A percentile compares a stretch with the other conserved stretches of the same genome.
These are phyloP conservation scores for Cataglyphis rosenhaueri DNA, from an alignment of 2,888 invertebrate species.

Conservation along the genomic window DNA sequence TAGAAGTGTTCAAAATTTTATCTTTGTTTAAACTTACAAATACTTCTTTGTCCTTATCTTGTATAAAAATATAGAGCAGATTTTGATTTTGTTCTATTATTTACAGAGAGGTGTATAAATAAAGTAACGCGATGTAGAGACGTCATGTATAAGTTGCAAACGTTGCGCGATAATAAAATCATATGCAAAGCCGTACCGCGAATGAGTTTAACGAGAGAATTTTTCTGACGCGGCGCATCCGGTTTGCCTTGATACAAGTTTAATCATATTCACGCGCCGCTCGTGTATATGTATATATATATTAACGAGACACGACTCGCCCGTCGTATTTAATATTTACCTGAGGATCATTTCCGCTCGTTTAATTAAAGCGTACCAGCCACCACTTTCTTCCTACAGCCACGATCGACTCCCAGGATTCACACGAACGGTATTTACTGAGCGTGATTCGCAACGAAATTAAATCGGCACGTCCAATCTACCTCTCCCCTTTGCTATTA, in stretches of 20 bases:
- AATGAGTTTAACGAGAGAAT: constrained; percentile 44
- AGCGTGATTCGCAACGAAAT: constrained; percentile 77
- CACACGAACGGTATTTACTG: constrained; percentile 69
- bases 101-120: constrained; percentile 16
- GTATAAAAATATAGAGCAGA: neutral
- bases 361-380: constrained; percentile 72
- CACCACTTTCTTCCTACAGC: constrained; percentile 66
- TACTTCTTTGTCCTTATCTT: neutral
- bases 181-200: constrained; percentile 33
- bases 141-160: constrained; percentile 9
- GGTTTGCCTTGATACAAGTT: constrained; percentile 64
- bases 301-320: constrained; percentile 71
- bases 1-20: neutral
- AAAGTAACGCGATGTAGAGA: constrained; percentile 21
- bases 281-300: constrained; percentile 42
- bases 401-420: constrained; percentile 69
- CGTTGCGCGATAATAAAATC: constrained; percentile 38
- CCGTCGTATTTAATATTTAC: constrained; percentile 75
- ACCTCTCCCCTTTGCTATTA: constrained; percentile 65
- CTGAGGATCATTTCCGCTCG: constrained; percentile 75
- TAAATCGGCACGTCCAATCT: constrained; percentile 77
- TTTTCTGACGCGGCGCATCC: constrained; percentile 47
- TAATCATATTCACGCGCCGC: constrained; percentile 72
- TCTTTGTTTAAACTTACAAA: neutral
- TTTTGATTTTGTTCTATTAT: neutral